Evolutionary conservation across 2,797 vertebrate species (phyloP).

Genomic region (Liasis olivaceus): DNA sequence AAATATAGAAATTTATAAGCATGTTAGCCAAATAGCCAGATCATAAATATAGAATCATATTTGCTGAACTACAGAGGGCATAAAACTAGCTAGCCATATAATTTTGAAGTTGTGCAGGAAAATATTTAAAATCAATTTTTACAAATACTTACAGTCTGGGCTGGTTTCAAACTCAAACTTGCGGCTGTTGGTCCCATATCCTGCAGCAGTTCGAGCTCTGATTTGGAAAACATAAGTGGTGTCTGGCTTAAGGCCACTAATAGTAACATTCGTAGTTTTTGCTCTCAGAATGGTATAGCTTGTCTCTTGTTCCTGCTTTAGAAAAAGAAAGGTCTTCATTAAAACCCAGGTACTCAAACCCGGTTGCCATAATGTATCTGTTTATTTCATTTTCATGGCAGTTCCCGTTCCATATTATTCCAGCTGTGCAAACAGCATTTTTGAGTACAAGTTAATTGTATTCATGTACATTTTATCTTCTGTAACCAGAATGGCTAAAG

Average conservation of each 20-base stretch:
- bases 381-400: constrained; percentile 6
- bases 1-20: constrained; percentile 34
- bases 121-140: background rate
- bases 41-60: constrained; percentile 26
- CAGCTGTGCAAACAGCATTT: constrained; percentile 18
- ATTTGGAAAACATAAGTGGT: constrained; percentile 96
- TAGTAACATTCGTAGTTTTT: constrained; percentile 91
- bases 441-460: background rate
- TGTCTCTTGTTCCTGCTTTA: constrained; percentile 98
- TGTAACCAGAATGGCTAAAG: constrained; percentile 17
- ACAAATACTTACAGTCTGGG: constrained; percentile 89
- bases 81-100: constrained; percentile 35
- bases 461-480: constrained; percentile 5
- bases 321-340: constrained; percentile 64
- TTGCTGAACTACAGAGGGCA: constrained; percentile 37
- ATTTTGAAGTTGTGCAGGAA: constrained; percentile 3
- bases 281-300: constrained; percentile 97
- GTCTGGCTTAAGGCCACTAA: constrained; percentile 92
- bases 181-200: constrained; percentile 92
- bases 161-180: constrained; percentile 98
- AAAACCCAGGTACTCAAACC: constrained; percentile 56
- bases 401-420: constrained; percentile 2
- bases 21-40: constrained; percentile 21
- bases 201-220: constrained; percentile 93
- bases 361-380: background rate